Evolutionary conservation across 2,113 vertebrate genomes (phyloP).

Genomic region (Lophotis ruficrista): DNA sequence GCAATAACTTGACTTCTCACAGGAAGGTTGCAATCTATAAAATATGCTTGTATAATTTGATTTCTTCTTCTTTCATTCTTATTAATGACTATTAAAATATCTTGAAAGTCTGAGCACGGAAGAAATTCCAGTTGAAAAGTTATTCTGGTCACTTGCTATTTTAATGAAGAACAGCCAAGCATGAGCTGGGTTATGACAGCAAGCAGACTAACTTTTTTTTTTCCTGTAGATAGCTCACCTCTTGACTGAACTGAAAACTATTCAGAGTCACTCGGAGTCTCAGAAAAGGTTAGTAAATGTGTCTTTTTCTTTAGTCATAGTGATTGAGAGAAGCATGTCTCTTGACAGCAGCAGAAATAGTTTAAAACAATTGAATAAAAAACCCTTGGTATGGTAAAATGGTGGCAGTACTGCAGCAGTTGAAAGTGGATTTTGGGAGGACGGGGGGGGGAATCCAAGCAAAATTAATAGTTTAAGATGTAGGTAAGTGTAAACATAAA

Average conservation of each 20-base stretch:
- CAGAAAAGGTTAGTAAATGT: constrained; percentile 85
- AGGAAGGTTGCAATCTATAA: background rate
- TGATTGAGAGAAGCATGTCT: background rate
- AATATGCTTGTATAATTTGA: background rate
- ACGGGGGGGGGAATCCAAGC: background rate
- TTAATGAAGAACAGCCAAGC: background rate
- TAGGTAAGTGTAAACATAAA: background rate
- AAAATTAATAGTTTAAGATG: background rate
- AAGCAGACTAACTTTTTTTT: background rate
- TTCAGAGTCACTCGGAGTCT: constrained; percentile 66
- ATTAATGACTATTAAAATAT: background rate
- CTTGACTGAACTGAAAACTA: constrained; percentile 80
- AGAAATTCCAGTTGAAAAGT: background rate
- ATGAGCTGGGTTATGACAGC: background rate
- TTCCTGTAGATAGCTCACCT: constrained; percentile 84
- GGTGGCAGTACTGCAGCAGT: background rate
- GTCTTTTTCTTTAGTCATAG: background rate
- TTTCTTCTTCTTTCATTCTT: background rate
- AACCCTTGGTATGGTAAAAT: background rate
- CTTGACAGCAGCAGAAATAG: background rate
- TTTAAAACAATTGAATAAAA: background rate
- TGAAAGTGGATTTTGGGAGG: background rate
- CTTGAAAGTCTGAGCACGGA: background rate
- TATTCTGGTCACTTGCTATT: background rate
- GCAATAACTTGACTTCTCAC: background rate